Conservation (phyloP, 1,140 invertebrate genomes). For the Neodiprion fabricii region DNA sequence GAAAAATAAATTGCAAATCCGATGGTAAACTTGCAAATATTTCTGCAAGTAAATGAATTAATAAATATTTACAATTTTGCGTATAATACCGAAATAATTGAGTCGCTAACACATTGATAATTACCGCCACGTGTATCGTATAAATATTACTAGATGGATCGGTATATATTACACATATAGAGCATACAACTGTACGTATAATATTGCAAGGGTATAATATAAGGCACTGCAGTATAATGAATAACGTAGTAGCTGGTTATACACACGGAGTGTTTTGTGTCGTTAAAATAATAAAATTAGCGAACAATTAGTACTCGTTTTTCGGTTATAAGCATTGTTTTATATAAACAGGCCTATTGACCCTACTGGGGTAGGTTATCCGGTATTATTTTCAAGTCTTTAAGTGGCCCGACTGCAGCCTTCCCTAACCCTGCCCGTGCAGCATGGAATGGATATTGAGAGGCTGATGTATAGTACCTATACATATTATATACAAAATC, state of each 20-base stretch:
- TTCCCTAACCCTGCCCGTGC: not conserved
- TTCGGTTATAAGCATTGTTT: not conserved
- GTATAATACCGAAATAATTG: too few species aligned
- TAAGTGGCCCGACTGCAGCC: not conserved
- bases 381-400: not conserved
- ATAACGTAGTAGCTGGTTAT: too few species aligned
- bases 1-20: too few species aligned
- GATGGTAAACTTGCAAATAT: too few species aligned
- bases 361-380: not conserved
- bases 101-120: too few species aligned
- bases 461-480: not conserved
- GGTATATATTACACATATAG: not conserved
- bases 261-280: not conserved
- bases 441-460: not conserved
- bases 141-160: not conserved
- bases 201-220: not conserved
- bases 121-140: too few species aligned
- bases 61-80: too few species aligned
- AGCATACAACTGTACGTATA: not conserved
- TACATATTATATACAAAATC: too few species aligned
- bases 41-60: too few species aligned
- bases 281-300: not conserved
- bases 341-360: constrained; percentile 3
- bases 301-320: constrained; percentile 3
- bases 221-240: too few species aligned